Evolutionary conservation across 2,797 vertebrate species (phyloP), one percentile per base, ranked within the genome.

Genomic region (Sphenodon punctatus): DNA sequence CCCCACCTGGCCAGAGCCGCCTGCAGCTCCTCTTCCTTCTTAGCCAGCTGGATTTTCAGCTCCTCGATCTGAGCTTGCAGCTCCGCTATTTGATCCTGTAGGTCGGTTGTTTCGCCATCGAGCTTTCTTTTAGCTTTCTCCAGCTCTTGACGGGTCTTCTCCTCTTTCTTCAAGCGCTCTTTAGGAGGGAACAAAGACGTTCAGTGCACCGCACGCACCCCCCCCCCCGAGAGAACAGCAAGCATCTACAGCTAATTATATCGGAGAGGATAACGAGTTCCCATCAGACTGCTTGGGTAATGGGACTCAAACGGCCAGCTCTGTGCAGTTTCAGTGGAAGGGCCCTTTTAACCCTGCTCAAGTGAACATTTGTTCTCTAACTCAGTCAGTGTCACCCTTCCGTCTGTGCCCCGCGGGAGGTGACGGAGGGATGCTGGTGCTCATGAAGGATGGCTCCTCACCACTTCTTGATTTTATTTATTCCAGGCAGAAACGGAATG

Each of bases 161-260:
- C 98, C 84, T 99, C 98, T 93, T 99, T 99, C 92, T 99, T 99
- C 6, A 99, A 94, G 70, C 98, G 97, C 88, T 99, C 98, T 99
- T 85, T 69, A 85, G 55, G 92, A 82, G 78, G 12, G 75, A 16
- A 82, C 70, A 72, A 7, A 39, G 11, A 43, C 58, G 49, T 36
- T 67, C 5, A 30, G 49, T 17, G 41, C 9, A 45, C 14, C 8
- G 15, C 39, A 43, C 51, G 22, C 8, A 22, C 30, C 22, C 19
- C 2, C n/a, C 36, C 23, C 32, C 30, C 45, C 20, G 16, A n/a
- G 63, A 63, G 20, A 22, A 39, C 34, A 48, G 34, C 42, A 36
- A 39, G 34, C 39, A 25, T 8, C 17, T 46, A 13, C 41, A 39
- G 10, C 25, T 38, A 16, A 22, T 27, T 70, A 45, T 39, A 53